Evolutionary conservation across 2,113 vertebrate genomes (phyloP), one percentile per base, ranked within the genome.

Genomic region (Serinus canaria): DNA sequence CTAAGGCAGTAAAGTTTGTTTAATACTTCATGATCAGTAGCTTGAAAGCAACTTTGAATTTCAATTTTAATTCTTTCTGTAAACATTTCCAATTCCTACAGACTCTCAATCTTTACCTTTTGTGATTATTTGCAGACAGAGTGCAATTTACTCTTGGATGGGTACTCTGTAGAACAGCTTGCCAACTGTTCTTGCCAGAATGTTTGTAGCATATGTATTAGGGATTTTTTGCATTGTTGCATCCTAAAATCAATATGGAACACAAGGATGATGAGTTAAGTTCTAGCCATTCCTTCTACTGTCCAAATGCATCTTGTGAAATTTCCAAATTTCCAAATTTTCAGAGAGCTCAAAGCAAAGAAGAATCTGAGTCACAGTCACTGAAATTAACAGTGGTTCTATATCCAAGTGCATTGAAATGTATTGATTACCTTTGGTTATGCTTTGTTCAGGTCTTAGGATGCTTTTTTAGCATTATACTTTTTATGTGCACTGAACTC

Each of bases 1-100:
- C 93, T 96, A 95, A 95, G 56, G 39, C 80, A 92, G 63, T 62
- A 93, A 94, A 68, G 63, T 11, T 83, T 95, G 14, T 72, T 96
- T 92, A 90, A 91, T 85, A 83, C 55, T 81, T 20, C 52, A 50
- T 82, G 77, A 88, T 94, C 72, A 46, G 58, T 67, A 74, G 70
- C 76, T 92, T 89, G 78, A 94, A 79, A 83, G 64, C 80, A 89
- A 89, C 39, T 81, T 87, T 35, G 13, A 66, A 28, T 86, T 90
- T 76, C 50, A 43, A 5, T 82, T 92, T 87, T 88, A 70, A 83
- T 90, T 91, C 41, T 43, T 77, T 85, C 43, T 81, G 24, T 89
- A 87, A 83, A 78, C 52, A 84, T 82, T 88, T 92, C 44, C 62
- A 50, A 8, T 90, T 87, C n/a, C 63, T 74, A 50, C 43, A 37